Percentiles rank a stretch among this genome's conserved stretches.
Evolutionary conservation across 2,888 invertebrate genomes (phyloP).

Genomic region (Petrolisthes manimaculis): DNA sequence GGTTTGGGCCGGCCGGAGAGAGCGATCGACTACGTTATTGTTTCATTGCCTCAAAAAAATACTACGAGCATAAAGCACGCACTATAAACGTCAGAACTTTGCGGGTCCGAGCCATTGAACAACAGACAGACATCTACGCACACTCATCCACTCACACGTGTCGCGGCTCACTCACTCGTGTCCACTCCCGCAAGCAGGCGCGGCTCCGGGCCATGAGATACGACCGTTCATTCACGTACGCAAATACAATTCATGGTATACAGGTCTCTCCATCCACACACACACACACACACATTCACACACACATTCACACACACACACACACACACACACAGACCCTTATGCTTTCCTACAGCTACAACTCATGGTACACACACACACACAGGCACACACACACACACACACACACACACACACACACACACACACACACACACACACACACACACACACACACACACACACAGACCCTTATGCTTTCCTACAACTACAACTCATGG

Average conservation of each 20-base stretch:
- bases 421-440: slow-evolving; percentile 34
- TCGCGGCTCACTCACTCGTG: neutral
- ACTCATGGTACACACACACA: slow-evolving; percentile 3
- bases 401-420: slow-evolving; percentile 37
- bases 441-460: slow-evolving; percentile 41
- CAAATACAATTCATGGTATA: neutral
- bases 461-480: slow-evolving; percentile 20
- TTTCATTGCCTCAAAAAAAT: slow-evolving; percentile 14
- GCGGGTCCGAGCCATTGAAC: neutral
- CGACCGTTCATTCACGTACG: neutral
- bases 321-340: slow-evolving; percentile 16
- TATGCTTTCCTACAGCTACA: neutral
- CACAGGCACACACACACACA: slow-evolving; percentile 32
- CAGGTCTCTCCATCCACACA: neutral
- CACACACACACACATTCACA: slow-evolving; percentile 27
- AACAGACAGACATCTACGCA: slow-evolving; percentile 12
- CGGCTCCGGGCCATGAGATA: neutral
- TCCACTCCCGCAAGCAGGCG: neutral
- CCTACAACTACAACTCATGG: neutral
- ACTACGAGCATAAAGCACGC: slow-evolving; percentile 4
- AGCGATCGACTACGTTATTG: slow-evolving; percentile 1
- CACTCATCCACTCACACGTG: neutral
- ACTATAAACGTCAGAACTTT: slow-evolving; percentile 16
- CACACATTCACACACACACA: slow-evolving; percentile 15
- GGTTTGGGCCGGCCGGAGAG: neutral